phyloP scores from a whole-genome alignment of 2,888 invertebrate species.

The Acrobasis suavella region DNA sequence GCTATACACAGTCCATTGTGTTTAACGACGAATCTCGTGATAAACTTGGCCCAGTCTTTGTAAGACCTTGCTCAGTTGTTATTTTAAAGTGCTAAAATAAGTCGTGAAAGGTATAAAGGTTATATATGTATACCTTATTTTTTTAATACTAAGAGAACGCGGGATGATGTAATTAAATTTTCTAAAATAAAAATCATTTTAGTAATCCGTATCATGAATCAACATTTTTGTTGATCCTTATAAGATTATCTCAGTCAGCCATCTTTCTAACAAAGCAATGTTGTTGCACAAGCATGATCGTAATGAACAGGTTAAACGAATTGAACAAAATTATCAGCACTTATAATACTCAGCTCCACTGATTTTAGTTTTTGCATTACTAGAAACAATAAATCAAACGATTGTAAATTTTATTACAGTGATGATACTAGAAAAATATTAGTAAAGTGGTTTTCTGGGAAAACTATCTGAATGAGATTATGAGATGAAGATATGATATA shows the following conservation, averaged over 20 bases:
- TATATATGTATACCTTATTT: too few relatives aligned
- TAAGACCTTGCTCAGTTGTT: conserved; percentile 2
- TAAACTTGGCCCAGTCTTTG: conserved; percentile 26
- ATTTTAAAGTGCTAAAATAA: background rate
- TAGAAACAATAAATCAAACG: conserved; percentile 7
- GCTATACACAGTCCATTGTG: conserved; percentile 41
- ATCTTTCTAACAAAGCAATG: conserved; percentile 14
- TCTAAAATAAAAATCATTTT: too few relatives aligned
- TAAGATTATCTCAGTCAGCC: conserved; percentile 9
- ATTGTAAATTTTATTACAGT: background rate
- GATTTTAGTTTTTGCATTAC: conserved; percentile 15
- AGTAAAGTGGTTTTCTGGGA: too few relatives aligned
- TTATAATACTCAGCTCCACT: conserved; percentile 19
- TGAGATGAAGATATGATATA: too few relatives aligned
- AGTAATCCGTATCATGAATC: background rate
- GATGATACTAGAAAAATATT: background rate
- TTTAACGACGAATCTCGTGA: conserved; percentile 41
- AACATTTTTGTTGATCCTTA: conserved; percentile 11
- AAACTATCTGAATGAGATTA: too few relatives aligned
- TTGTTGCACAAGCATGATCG: conserved; percentile 14
- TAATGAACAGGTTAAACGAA: conserved; percentile 11
- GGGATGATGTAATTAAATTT: too few relatives aligned
- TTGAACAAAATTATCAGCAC: conserved; percentile 1
- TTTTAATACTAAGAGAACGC: too few relatives aligned
- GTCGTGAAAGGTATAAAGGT: background rate